Conservation (phyloP, 1,140 invertebrate genomes). For the Drosophila micromelanica region DNA sequence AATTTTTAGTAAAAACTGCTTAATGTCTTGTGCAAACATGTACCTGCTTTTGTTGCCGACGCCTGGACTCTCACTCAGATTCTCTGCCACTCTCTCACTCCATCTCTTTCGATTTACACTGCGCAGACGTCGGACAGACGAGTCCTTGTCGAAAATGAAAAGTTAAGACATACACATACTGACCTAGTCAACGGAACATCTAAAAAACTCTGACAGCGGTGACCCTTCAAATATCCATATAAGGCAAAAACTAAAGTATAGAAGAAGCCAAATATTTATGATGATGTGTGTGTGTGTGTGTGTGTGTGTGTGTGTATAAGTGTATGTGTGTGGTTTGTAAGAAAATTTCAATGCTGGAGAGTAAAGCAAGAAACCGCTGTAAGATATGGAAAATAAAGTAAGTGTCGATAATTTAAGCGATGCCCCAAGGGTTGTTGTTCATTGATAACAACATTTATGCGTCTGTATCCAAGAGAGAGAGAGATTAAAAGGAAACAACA, state of each 20-base stretch:
- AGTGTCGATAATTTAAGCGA: constrained; percentile 14
- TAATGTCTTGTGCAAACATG: background rate
- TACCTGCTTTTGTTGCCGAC: constrained; percentile 44
- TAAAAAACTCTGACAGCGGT: constrained; percentile 18
- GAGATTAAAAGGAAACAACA: background rate
- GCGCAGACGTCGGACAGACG: constrained; percentile 52
- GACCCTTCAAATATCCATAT: constrained; percentile 66
- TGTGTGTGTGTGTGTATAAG: constrained; percentile 1
- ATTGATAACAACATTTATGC: constrained; percentile 2
- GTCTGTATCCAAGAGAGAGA: background rate
- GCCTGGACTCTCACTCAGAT: background rate
- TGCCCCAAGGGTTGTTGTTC: background rate
- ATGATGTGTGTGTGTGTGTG: background rate
- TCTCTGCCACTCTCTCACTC: constrained; percentile 10
- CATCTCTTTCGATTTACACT: constrained; percentile 2
- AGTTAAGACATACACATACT: constrained; percentile 69
- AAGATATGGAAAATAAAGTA: background rate
- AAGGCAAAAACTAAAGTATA: constrained; percentile 1
- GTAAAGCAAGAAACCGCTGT: too few relatives aligned
- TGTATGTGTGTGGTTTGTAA: constrained; percentile 12
- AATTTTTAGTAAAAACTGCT: too few relatives aligned
- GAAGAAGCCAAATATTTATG: constrained; percentile 7
- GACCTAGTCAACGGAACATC: constrained; percentile 72
- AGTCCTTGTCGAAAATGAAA: constrained; percentile 37
- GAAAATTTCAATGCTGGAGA: too few relatives aligned